A percentile compares a stretch with the other conserved stretches of the same genome.
These are phyloP conservation scores for human (Homo sapiens) DNA, from an alignment of 2,113 vertebrate species.

Conservation along the genomic window DNA sequence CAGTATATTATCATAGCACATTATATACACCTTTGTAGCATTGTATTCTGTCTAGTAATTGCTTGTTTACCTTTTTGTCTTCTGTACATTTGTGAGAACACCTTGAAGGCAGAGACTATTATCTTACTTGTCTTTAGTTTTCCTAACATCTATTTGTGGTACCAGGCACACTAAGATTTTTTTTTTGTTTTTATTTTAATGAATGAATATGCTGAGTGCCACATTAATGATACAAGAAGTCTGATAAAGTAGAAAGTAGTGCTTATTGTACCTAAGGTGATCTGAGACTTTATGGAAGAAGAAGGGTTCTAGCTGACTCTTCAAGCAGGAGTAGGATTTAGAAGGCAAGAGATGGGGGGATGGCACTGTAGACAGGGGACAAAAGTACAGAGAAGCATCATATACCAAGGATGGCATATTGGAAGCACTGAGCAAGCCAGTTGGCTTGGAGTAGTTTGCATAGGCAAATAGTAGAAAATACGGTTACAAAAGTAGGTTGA, in stretches of 20 bases:
- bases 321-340: background rate
- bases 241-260: background rate
- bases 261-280: background rate
- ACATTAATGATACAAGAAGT: background rate
- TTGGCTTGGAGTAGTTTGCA: background rate
- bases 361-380: background rate
- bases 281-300: background rate
- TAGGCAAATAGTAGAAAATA: constrained; percentile 16
- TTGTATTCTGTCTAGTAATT: background rate
- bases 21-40: background rate
- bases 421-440: background rate
- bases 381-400: background rate
- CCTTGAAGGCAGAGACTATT: background rate
- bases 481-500: background rate
- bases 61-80: background rate
- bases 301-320: background rate
- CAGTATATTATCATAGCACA: background rate
- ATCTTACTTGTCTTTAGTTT: background rate
- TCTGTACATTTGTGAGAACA: background rate
- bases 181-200: background rate
- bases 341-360: background rate
- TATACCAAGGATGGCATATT: background rate
- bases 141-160: background rate
- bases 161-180: background rate
- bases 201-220: background rate